A percentile compares a stretch with the other conserved stretches of the same genome.
Conservation (phyloP, 2,113 vertebrate species). For the Ploceus nigricollis region DNA sequence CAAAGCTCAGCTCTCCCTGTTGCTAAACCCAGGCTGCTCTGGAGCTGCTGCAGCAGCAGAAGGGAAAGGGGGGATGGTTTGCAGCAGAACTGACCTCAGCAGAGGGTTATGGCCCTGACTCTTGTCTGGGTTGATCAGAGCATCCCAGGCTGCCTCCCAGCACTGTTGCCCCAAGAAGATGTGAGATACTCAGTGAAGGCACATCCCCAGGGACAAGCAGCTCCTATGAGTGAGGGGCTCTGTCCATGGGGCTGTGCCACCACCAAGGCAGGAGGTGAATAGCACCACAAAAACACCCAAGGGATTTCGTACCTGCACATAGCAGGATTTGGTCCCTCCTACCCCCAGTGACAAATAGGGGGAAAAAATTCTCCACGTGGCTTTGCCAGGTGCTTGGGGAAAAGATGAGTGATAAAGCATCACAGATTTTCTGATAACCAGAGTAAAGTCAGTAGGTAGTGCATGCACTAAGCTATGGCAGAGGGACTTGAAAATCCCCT, state of each 20-base stretch:
- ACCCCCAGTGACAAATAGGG: not conserved
- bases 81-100: not conserved
- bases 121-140: not conserved
- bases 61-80: not conserved
- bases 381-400: not conserved
- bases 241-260: not conserved
- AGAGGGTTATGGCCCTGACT: not conserved
- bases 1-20: not conserved
- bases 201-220: not conserved
- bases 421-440: not conserved
- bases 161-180: not conserved
- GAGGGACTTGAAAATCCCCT: not conserved
- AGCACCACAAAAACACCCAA: not conserved
- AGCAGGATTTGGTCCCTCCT: not conserved
- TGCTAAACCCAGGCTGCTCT: not conserved
- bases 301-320: rapidly evolving
- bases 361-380: not conserved
- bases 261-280: not conserved
- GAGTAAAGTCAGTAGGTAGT: not conserved
- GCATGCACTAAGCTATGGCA: rapidly evolving
- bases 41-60: not conserved
- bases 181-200: not conserved
- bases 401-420: not conserved
- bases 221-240: not conserved
- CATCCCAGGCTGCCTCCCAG: not conserved